Conservation (phyloP, 30 jellyfish, hydroid and myxozoan species). For the Aurelia sp. region DNA sequence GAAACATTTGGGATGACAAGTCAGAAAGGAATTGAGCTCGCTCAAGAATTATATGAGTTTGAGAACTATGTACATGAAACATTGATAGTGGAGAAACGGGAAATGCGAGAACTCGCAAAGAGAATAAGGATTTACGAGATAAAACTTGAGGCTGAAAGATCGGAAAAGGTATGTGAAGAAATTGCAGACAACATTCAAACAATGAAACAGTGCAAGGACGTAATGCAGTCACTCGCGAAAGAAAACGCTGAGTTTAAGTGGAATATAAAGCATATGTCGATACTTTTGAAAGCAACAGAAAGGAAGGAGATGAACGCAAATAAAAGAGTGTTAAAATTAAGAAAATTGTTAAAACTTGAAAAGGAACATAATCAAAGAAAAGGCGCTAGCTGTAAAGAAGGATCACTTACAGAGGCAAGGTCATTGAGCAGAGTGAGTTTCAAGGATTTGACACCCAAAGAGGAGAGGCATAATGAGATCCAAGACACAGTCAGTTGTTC, state of each 20-base stretch:
- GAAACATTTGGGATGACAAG: too few relatives aligned
- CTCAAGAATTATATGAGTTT: neutral
- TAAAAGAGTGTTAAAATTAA: too few relatives aligned
- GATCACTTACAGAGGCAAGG: too few relatives aligned
- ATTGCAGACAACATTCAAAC: neutral
- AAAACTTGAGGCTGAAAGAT: neutral
- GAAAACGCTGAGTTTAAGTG: neutral
- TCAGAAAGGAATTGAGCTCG: neutral
- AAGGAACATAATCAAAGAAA: too few relatives aligned
- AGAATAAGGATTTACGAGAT: neutral
- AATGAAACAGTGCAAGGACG: neutral
- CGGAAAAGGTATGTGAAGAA: neutral
- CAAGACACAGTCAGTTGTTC: too few relatives aligned
- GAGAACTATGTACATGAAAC: neutral
- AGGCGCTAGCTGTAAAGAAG: too few relatives aligned
- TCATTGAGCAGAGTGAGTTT: too few relatives aligned
- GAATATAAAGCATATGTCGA: slow-evolving; percentile 2
- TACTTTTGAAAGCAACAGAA: neutral
- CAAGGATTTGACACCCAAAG: too few relatives aligned
- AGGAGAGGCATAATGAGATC: too few relatives aligned
- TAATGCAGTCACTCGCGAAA: neutral
- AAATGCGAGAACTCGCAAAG: neutral
- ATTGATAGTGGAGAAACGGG: neutral
- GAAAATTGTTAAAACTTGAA: too few relatives aligned
- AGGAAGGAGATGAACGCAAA: too few relatives aligned